Base-by-base conservation (phyloP, 1,140 invertebrate genomes). In the Papilio polytes region DNA sequence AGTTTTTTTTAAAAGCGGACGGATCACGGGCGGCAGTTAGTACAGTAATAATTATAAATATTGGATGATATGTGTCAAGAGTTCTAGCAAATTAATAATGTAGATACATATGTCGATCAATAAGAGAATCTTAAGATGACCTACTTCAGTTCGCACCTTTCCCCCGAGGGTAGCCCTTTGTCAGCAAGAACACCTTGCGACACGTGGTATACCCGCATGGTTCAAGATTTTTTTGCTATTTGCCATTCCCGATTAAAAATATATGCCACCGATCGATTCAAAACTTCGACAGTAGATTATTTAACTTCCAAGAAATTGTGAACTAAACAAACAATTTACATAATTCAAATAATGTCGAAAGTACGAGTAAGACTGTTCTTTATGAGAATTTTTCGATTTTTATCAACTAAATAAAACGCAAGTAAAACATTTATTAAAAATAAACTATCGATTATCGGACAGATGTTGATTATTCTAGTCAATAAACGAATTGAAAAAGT, bases 131-230 rank as follows among this genome's bases (percentile, higher is more conserved):
- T 63, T 44, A 85, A 85, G 86, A 84, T 90, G 90, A 91, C 89
- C 90, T 91, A 91, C 85, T 91, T 89, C 83, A 89, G 86, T 92
- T 88, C 84, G 91, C 90, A 92, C 90, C 90, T 92, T 92, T 91
- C 81, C 73, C 82, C 80, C 84, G 85, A 15, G 89, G 91, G 63
- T 36, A 88, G 90, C 91, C 87, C 82, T 83, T 90, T 92, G 85
- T 87, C 66, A 44, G 48, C 78, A 70, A 26, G 41, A 85, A 76
- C 91, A 92, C 90, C 91, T 92, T 92, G 91, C 85, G 63, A 80
- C 89, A 90, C 86, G 87, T 90, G 89, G 81, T n/a, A 81, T 70
- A 84, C 88, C 89, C 88, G 88, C 84, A 89, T 89, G 72, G 74
- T 51, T 78, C 66, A 63, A 56, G 53, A 74, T 85, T 84, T 84